Evolutionary conservation across 2,113 vertebrate genomes (phyloP), one percentile per base, ranked within the genome.

Genomic region (Synodontis membranacea): DNA sequence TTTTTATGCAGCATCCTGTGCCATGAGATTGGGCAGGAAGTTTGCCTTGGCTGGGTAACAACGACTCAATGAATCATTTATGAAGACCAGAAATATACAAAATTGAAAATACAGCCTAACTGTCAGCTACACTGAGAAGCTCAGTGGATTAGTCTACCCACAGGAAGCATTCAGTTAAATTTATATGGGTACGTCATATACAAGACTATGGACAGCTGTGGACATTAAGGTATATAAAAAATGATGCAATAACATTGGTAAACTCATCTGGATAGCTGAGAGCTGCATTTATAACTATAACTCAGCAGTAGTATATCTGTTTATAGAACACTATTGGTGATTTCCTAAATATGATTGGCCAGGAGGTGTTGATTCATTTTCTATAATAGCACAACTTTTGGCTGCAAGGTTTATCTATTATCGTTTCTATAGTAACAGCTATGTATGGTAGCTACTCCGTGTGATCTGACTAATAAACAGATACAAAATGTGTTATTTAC

Each of bases 51-150:
- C 58, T 82, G 42, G 25, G 9, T 74, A 76, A 50, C 74, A 12
- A 21, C 66, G 25, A 84, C 66, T 52, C 44, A 34, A 50, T 83
- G 46, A 83, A 50, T 83, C 62, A 83, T 50, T 70, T 52, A 70
- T 52, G 44, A 72, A 68, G n/a, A 52, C n/a, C 10, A 83, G 54
- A 70, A 66, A 52, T 52, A 68, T 70, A 23, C 74, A 8, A n/a
- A 52, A 50, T 83, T 52, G 31, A 70, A 70, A 83, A 70, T 70
- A 23, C 21, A 83, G 21, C 37, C 46, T 70, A 54, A 39, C 19
- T 70, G 31, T 52, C 31, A 54, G 64, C 28, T 58, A 14, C 12
- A 12, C 81, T 83, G 28, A 83, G 62, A 28, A 37, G 70, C 25
- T 2, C 39, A 39, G 34, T 21, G 52, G 52, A 58, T 58, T 60